These are phyloP conservation scores for Falcaria lacertinaria DNA, from an alignment of 2,888 invertebrate genomes.

Conservation along the genomic window DNA sequence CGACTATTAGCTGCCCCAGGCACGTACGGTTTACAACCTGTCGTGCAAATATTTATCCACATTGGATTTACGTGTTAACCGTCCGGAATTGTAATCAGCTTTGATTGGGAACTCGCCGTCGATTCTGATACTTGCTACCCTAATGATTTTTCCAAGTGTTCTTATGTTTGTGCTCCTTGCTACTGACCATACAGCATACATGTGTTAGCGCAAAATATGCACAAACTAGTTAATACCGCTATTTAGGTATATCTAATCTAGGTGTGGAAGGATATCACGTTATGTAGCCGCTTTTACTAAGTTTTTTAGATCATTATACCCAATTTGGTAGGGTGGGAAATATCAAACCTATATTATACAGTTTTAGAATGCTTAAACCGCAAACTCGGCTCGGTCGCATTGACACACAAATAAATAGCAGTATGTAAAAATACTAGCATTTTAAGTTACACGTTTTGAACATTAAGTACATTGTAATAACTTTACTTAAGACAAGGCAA, in stretches of 20 bases:
- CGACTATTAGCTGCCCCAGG: constrained; percentile 50
- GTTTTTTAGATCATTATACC: background rate
- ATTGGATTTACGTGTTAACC: constrained; percentile 72
- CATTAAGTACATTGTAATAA: background rate
- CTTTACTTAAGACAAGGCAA: background rate
- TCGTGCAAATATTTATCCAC: constrained; percentile 77
- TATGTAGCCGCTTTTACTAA: background rate
- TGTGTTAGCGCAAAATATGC: background rate
- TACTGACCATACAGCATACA: background rate
- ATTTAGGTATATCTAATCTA: no score
- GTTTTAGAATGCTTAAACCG: no score
- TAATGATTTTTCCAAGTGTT: constrained; percentile 8
- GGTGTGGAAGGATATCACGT: no score
- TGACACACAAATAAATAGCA: background rate
- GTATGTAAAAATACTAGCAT: background rate
- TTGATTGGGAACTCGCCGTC: constrained; percentile 47
- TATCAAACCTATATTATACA: no score
- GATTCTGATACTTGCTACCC: constrained; percentile 4
- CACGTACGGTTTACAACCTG: constrained; percentile 73
- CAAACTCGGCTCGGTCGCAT: background rate
- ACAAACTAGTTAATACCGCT: no score
- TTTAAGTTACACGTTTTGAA: background rate
- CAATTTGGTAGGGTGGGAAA: background rate
- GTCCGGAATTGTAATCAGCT: constrained; percentile 70
- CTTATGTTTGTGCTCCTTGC: background rate